Base-by-base conservation (phyloP, 2,797 vertebrate genomes). In the Buphagus erythrorhynchus region DNA sequence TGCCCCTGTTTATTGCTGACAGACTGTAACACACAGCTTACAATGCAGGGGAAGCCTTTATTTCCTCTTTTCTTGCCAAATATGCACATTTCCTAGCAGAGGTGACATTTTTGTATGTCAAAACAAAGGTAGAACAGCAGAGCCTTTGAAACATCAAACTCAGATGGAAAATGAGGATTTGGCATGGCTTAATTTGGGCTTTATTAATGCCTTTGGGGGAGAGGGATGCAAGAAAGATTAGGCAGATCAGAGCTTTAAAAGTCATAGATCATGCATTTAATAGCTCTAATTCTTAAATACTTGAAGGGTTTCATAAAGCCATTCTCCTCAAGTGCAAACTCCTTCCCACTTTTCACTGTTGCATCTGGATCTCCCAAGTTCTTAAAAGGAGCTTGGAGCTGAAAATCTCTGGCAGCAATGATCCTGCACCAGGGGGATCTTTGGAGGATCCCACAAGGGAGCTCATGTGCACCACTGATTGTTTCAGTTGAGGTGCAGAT, bases 191-290 rank as follows among this genome's bases (percentile, higher is more conserved):
- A 94, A 81, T 92, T 84, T 86, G 68, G 79, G 69, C 91, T 96
- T 94, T 89, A 94, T 80, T 81, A 87, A 92, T 95, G 83, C 82
- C 69, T 85, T 84, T 91, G 84, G 75, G 68, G 66, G 52, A 96
- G 88, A 96, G 55, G 67, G 57, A 90, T 73, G 54, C 89, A 97
- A 93, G 76, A 95, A 94, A 95, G 91, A 97, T 94, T 96, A 95
- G 82, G 67, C 55, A 93, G 85, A 68, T 81, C 75, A 79, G 66
- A 90, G 72, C 82, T 88, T 96, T 94, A 86, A 69, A 81, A 95
- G 74, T 93, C 87, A 95, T 51, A 95, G 88, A 93, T 92, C 88
- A 95, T 94, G 90, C 76, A 45, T 96, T 95, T 58, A 95, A 86
- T 82, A 86, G 82, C 83, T 88, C 87, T 96, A 86, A 84, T 96